Evolutionary conservation across 2,888 invertebrate species (phyloP).

Genomic region (Aphidoletes aphidimyza): DNA sequence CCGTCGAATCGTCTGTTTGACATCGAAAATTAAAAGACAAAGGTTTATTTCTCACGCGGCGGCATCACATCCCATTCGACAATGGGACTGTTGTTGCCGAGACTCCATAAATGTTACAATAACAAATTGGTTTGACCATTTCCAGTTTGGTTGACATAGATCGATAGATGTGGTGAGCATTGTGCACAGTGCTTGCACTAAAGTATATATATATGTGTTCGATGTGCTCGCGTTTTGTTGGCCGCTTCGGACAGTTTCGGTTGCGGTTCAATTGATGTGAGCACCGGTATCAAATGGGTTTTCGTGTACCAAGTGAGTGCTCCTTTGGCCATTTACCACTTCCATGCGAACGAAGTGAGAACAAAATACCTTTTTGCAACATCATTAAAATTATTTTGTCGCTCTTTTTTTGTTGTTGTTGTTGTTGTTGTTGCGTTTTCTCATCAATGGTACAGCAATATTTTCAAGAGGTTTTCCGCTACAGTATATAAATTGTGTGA

Average conservation of each 20-base stretch:
- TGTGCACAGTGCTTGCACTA: neutral
- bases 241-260: neutral
- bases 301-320: neutral
- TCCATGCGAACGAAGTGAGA: neutral
- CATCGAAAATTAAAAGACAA: slow-evolving; percentile 52
- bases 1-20: slow-evolving; percentile 40
- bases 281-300: neutral
- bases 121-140: slow-evolving; percentile 45
- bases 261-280: slow-evolving; percentile 47
- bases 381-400: slow-evolving; percentile 45
- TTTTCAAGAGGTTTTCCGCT: slow-evolving; percentile 1
- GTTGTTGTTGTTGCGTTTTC: too few species aligned
- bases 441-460: slow-evolving; percentile 15
- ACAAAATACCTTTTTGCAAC: slow-evolving; percentile 32
- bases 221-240: too few species aligned
- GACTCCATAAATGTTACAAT: slow-evolving; percentile 38
- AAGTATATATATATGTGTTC: too few species aligned
- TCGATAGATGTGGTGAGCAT: slow-evolving; percentile 40
- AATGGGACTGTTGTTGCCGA: neutral
- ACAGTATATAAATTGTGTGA: slow-evolving; percentile 38
- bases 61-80: slow-evolving; percentile 7
- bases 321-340: neutral
- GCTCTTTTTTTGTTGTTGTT: too few species aligned
- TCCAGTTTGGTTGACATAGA: slow-evolving; percentile 48
- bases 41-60: slow-evolving; percentile 53